Evolutionary conservation across 53 echinoderm and acorn worm genomes (phyloP), one percentile per base, ranked within the genome.

Genomic region (Luidia sarsii): DNA sequence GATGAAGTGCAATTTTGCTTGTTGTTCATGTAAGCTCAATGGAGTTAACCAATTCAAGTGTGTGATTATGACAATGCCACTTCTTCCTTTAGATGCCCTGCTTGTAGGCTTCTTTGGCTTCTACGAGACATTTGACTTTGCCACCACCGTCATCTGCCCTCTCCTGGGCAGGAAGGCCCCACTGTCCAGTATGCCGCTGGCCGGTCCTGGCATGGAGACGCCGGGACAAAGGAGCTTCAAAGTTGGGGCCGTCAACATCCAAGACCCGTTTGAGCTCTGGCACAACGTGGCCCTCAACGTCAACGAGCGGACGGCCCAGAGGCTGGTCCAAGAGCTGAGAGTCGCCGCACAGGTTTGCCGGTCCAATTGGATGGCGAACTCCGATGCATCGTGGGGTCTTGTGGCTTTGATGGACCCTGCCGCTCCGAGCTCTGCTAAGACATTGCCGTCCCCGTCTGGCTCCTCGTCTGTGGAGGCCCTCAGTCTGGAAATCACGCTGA

Each of bases 271-370:
- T 35, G 97, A 97, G 48, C 82, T 94, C 3, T 75, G 84, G 23
- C 99, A 99, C 56, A 99, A 99, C 39, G 89, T 91, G 2, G 79
- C 99, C 2, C 49, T 83, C 33, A 99, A 99, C 39, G 87, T 99
- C 65, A 99, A 94, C 46, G 99, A 99, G 45, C 93, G 89, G 53
- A 75, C 79, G 4, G 75, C 60, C 0, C 50, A 65, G 21, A 80
- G 52, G 35, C 48, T 95, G 39, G 27, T 67, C 18, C 68, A 77
- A 36, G 91, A 91, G 72, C 50, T 87, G 7, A 80, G 67, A 37
- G 75, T 57, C 3, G 80, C 95, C 36, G 82, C 70, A 15, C 29
- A 64, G 36, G 45, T 81, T 2, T 92, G 90, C 43, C 93, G 22
- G 50, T 25, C 75, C 13, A 48, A 50, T 10, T 15, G 18, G 62